Base-by-base conservation (phyloP, 2,888 invertebrate species). In the Leptarthrus brevirostris region DNA sequence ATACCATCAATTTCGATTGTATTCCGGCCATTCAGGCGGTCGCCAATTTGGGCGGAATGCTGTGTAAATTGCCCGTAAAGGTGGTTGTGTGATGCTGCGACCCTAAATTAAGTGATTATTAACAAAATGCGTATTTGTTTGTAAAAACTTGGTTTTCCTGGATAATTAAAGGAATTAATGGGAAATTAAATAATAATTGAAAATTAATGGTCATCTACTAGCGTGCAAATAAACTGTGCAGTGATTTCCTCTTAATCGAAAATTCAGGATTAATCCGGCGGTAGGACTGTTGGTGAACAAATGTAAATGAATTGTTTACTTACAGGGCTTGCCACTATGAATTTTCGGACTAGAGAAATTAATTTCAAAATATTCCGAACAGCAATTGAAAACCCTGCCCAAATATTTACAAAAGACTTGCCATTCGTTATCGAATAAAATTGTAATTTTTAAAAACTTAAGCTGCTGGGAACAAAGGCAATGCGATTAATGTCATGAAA, bases 121-220 rank as follows among this genome's bases (percentile, higher is more conserved):
- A 8, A 3, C 30, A 30, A 30, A 30, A 3, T 30, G 4, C 8
- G 30, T 8, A 8, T 8, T 30, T 30, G 8, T 30, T 30, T 30
- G 8, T 3, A 30, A 30, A 30, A 30, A 30, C 30, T 30, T 5
- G 8, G 30, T 30, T 30, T n/a, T 30, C 56, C 56, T 16, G 30
- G 56, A 30, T 56, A 30, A 56, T 56, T 56, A 56, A 58, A 58
- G 36, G 34, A 58, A 34, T 58, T 34, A 36, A 58, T 58, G 34
- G 58, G 26, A 56, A 56, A 56, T 56, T 26, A 16, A 14, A 30
- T 56, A 56, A 58, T 58, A 58, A 58, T 58, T 36, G 36, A 58
- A 58, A 58, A 58, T 58, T 36, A 58, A 58, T 58, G 58, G 20
- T 12, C 20, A 10, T 58, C 36, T 36, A 18, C 36, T 10, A 36